Conservation (phyloP, 2,888 invertebrate species). For the Griposia aprilina region DNA sequence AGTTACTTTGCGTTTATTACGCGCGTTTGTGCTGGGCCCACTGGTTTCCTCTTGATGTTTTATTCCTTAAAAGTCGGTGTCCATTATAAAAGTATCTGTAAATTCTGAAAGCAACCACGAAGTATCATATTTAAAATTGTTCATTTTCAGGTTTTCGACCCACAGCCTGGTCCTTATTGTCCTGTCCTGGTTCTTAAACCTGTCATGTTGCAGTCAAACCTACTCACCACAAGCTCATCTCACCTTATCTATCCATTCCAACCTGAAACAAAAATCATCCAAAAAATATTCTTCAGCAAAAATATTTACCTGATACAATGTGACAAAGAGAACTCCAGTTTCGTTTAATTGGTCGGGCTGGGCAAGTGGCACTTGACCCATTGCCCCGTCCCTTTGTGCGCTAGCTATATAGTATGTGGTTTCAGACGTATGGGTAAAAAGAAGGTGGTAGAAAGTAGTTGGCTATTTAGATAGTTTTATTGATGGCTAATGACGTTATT, state of each 20-base stretch:
- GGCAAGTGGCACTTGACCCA: conserved; percentile 59
- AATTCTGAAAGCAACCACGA: too few relatives aligned
- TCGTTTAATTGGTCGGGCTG: conserved; percentile 59
- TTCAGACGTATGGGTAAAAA: not conserved
- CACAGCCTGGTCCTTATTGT: not conserved
- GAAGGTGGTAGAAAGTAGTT: not conserved
- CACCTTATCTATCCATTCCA: not conserved
- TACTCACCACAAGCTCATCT: not conserved
- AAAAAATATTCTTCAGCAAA: conserved; percentile 27
- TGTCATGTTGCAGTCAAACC: too few relatives aligned
- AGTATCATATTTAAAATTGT: too few relatives aligned
- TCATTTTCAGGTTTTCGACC: not conserved
- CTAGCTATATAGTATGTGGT: conserved; percentile 30
- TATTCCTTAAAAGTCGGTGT: too few relatives aligned
- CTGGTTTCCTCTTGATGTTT: too few relatives aligned
- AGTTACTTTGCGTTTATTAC: too few relatives aligned
- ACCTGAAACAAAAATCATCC: not conserved
- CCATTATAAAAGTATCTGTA: not conserved
- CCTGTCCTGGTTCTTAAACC: too few relatives aligned
- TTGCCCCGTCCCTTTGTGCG: conserved; percentile 53
- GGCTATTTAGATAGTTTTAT: conserved; percentile 39
- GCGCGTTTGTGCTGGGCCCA: too few relatives aligned
- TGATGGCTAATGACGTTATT: too few relatives aligned
- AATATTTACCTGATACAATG: conserved; percentile 41
- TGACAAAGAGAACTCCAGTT: conserved; percentile 53